These are phyloP conservation scores for Apoda limacodes DNA, from an alignment of 2,888 invertebrate genomes.

Conservation along the genomic window DNA sequence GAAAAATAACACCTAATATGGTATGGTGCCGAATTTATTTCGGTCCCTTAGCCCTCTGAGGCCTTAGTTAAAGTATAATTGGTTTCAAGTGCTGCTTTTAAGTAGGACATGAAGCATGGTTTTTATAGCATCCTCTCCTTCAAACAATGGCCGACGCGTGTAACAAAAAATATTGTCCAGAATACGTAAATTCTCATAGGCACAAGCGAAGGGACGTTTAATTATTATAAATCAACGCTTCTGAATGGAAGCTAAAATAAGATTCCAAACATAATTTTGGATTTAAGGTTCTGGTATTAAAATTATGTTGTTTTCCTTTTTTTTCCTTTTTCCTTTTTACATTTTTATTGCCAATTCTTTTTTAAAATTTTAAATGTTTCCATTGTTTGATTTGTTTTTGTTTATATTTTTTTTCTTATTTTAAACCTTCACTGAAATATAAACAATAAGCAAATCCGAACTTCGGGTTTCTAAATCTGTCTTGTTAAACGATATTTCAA, in stretches of 20 bases:
- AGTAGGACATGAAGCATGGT: constrained; percentile 35
- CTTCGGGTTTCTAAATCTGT: too few relatives aligned
- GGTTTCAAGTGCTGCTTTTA: constrained; percentile 47
- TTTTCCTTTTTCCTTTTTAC: too few relatives aligned
- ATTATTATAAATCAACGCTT: constrained; percentile 30
- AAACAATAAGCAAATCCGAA: too few relatives aligned
- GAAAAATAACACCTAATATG: constrained; percentile 32
- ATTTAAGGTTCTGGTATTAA: too few relatives aligned
- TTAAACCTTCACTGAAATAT: too few relatives aligned
- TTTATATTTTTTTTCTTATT: too few relatives aligned
- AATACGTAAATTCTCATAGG: constrained; percentile 13
- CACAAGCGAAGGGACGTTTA: constrained; percentile 26
- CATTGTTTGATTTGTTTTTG: too few relatives aligned
- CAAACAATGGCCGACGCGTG: constrained; percentile 30
- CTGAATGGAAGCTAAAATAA: constrained; percentile 17
- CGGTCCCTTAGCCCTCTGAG: constrained; percentile 27
- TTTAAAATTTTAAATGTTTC: too few relatives aligned
- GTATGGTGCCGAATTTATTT: constrained; percentile 29
- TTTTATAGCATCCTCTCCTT: constrained; percentile 33
- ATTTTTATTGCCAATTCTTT: too few relatives aligned
- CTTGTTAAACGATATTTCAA: too few relatives aligned
- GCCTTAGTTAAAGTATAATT: constrained; percentile 50
- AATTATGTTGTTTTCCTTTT: too few relatives aligned
- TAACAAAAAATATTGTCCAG: constrained; percentile 15
- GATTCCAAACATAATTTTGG: constrained; percentile 12